phyloP scores from a whole-genome alignment of 2,888 invertebrate genomes.

The Phengaris alcon region DNA sequence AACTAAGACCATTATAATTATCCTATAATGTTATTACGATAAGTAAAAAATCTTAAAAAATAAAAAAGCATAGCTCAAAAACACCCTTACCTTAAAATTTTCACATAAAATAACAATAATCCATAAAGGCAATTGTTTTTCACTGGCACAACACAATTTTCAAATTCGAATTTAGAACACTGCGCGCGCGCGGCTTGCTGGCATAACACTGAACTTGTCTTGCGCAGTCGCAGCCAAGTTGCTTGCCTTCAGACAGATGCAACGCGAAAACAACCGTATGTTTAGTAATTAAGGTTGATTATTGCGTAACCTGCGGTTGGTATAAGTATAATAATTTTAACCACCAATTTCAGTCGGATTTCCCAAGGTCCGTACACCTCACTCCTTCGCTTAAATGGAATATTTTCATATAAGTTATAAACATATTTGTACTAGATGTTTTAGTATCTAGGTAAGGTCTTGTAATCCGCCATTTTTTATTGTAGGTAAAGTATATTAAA shows the following conservation, averaged over 20 bases:
- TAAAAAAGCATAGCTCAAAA: neutral
- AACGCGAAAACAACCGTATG: slow-evolving; percentile 32
- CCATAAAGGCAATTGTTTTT: slow-evolving; percentile 39
- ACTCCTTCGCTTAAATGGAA: slow-evolving; percentile 10
- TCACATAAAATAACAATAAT: slow-evolving; percentile 33
- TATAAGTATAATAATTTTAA: slow-evolving; percentile 26
- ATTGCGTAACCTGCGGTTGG: neutral
- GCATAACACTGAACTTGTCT: slow-evolving; percentile 68
- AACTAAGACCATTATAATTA: neutral
- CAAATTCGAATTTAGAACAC: slow-evolving; percentile 40
- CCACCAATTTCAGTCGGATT: slow-evolving; percentile 26
- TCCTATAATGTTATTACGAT: neutral
- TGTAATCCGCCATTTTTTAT: neutral
- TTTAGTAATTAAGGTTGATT: neutral
- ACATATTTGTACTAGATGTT: neutral
- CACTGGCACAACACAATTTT: slow-evolving; percentile 44
- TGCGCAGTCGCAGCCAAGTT: slow-evolving; percentile 47
- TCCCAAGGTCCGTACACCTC: slow-evolving; percentile 26
- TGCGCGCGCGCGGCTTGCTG: slow-evolving; percentile 52
- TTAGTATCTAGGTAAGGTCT: neutral
- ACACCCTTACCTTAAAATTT: slow-evolving; percentile 5
- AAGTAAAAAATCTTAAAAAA: neutral
- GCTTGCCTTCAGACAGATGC: slow-evolving; percentile 51
- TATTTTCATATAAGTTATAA: slow-evolving; percentile 1
- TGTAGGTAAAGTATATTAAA: neutral